Base-by-base conservation (phyloP, 2,113 vertebrate genomes). In the Bettongia penicillata region DNA sequence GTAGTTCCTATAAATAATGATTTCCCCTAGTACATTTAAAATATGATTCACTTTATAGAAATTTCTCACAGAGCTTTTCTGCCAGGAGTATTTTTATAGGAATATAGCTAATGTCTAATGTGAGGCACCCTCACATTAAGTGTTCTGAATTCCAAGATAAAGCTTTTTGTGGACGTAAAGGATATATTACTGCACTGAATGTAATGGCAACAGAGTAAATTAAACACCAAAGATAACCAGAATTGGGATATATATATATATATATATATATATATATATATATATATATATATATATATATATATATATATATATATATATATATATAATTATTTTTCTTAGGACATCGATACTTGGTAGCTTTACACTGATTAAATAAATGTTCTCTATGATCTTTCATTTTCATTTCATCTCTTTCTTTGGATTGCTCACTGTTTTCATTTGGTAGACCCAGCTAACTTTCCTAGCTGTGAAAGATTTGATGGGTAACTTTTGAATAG, bases 401-500 rank as follows among this genome's bases (percentile, higher is more conserved):
- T 94, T 95, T 93, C 37, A 47, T 43, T 51, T 43, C 3, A 1
- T 90, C n/a, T 92, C 19, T 93, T 94, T 94, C 51, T 89, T 52
- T 93, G 43, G 50, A 23, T 94, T 57, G 57, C 52, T 57, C 37
- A 3, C 47, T 91, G 26, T 37, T 93, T 49, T 3, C n/a, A 25
- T 1, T 93, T 43, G 31, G 49, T 91, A 91, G 94, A 53, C 5
- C n/a, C 6, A 93, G 47, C 55, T n/a, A 68, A n/a, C 50, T 28
- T 96, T 97, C 12, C 53, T 25, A 91, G 89, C 43, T 84, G 50
- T 84, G 51, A 95, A 57, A 49, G n/a, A 94, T 57, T 94, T 90
- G 16, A 49, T 94, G 51, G 68, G 48, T 47, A 25, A 31, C 51
- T 94, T 92, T 93, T 95, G 16, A 84, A 43, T 23, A 84, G n/a